A percentile compares a stretch with the other conserved stretches of the same genome.
These are phyloP conservation scores for Dendropsophus ebraccatus DNA, from an alignment of 2,113 vertebrate genomes.

Conservation along the genomic window DNA sequence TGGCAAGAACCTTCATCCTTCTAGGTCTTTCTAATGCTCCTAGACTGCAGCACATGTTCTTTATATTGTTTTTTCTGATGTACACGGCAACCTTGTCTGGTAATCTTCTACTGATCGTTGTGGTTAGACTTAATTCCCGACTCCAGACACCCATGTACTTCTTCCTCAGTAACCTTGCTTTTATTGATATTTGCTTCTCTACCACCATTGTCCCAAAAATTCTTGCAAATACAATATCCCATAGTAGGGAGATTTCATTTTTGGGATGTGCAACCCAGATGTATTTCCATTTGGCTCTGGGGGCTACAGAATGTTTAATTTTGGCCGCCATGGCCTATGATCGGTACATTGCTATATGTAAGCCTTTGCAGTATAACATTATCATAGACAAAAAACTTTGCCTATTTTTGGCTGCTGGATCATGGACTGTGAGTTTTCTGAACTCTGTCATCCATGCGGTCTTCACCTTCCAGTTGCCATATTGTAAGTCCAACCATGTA, in stretches of 20 bases:
- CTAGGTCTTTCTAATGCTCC: constrained; percentile 44
- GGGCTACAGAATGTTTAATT: constrained; percentile 18
- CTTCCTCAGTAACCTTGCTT: not conserved
- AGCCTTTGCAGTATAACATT: not conserved
- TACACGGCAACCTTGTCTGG: not conserved
- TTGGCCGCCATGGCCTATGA: constrained; percentile 40
- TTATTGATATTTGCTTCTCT: constrained; percentile 29
- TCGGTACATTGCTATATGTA: constrained; percentile 23
- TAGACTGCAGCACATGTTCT: constrained; percentile 48
- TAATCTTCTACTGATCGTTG: constrained; percentile 2
- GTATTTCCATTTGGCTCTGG: constrained; percentile 19
- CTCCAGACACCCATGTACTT: constrained; percentile 26
- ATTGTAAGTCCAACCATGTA: not conserved
- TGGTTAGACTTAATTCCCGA: not conserved
- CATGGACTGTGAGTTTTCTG: constrained; percentile 6
- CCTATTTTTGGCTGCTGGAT: not conserved
- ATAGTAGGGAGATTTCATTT: not conserved
- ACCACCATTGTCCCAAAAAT: constrained; percentile 11
- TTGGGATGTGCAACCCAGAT: constrained; percentile 2
- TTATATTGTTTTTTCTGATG: constrained; percentile 26
- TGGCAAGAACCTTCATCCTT: constrained; percentile 53
- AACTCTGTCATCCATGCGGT: not conserved
- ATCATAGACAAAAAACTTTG: not conserved
- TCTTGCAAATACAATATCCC: not conserved
- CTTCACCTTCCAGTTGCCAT: not conserved